Evolutionary conservation across 2,797 vertebrate species (phyloP).

Genomic region (Threskiornis aethiopicus): DNA sequence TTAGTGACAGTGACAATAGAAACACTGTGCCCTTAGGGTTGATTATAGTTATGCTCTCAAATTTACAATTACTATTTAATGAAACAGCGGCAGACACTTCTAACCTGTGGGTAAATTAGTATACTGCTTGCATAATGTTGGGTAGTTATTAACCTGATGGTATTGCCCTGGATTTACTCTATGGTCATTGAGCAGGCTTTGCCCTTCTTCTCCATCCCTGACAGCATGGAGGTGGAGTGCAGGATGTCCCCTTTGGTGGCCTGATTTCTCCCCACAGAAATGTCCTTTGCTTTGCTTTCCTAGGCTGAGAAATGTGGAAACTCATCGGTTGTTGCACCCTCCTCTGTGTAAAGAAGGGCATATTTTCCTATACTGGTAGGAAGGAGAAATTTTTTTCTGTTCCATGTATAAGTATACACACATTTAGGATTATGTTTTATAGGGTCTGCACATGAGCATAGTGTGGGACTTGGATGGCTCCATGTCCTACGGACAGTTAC

Average conservation of each 20-base stretch:
- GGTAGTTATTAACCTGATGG: not conserved
- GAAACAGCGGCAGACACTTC: conserved; percentile 19
- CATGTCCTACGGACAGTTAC: not conserved
- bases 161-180: not conserved
- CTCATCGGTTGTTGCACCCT: rapidly evolving
- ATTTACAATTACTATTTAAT: conserved; percentile 44
- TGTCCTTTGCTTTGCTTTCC: not conserved
- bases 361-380: not conserved
- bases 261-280: not conserved
- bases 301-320: not conserved
- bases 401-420: rapidly evolving
- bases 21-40: not conserved
- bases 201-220: not conserved
- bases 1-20: not conserved
- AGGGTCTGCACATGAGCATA: not conserved
- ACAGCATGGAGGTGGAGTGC: not conserved
- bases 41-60: conserved; percentile 8
- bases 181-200: not conserved
- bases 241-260: not conserved
- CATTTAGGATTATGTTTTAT: not conserved
- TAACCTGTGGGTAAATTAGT: conserved; percentile 40
- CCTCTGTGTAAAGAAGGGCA: not conserved
- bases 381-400: not conserved
- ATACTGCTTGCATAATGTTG: not conserved
- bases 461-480: not conserved